These are phyloP conservation scores for Eledone cirrhosa DNA, from an alignment of 2,888 invertebrate species.

Conservation along the genomic window DNA sequence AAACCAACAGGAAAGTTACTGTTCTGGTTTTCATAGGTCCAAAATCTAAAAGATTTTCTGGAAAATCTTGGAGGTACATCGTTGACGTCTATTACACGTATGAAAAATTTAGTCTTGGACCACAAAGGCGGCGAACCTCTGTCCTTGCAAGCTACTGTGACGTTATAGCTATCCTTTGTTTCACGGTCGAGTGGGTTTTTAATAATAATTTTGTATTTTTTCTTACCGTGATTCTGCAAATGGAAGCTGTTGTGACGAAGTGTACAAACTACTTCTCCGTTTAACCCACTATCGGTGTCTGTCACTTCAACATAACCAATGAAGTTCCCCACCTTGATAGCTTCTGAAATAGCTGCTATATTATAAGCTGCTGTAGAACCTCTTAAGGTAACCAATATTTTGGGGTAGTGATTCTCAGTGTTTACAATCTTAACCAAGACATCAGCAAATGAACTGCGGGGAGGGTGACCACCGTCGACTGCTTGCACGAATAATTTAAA, in stretches of 20 bases:
- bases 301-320: constrained; percentile 24
- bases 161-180: not conserved
- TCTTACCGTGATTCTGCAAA: not conserved
- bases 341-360: not conserved
- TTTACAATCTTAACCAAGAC: constrained; percentile 14
- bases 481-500: constrained; percentile 10
- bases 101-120: constrained; percentile 3
- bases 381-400: constrained; percentile 4
- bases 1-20: constrained; percentile 14
- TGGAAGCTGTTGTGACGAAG: not conserved
- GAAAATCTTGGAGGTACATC: constrained; percentile 19
- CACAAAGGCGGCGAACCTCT: not conserved
- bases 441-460: not conserved
- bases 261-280: constrained; percentile 4
- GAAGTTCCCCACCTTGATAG: not conserved
- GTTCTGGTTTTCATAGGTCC: not conserved
- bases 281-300: not conserved
- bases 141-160: constrained; percentile 16
- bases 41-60: constrained; percentile 13
- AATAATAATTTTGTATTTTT: constrained; percentile 23
- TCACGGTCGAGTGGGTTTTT: constrained; percentile 19
- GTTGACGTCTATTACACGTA: constrained; percentile 8
- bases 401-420: not conserved
- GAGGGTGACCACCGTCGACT: constrained; percentile 14
- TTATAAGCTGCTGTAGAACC: constrained; percentile 1